Evolutionary conservation across 1,140 invertebrate genomes (phyloP).

Genomic region (Pseudachorutes palmiensis): DNA sequence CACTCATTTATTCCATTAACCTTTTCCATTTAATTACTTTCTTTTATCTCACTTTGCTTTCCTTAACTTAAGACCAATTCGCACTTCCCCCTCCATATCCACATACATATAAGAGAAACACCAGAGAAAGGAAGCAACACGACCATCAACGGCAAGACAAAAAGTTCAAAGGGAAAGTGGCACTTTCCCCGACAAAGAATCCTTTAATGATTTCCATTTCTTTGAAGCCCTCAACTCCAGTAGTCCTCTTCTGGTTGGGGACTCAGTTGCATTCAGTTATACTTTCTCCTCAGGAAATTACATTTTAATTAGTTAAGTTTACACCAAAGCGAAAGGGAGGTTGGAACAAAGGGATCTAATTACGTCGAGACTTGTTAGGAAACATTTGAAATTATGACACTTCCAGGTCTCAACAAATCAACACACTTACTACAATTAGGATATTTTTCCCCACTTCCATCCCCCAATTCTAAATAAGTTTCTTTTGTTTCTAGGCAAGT

Average conservation of each 20-base stretch:
- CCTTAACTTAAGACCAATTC: slow-evolving; percentile 5
- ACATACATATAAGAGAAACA: too few species aligned
- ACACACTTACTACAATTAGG: neutral
- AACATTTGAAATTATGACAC: neutral
- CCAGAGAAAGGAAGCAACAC: too few species aligned
- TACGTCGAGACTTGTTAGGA: neutral
- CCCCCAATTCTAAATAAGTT: neutral
- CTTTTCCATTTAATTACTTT: slow-evolving; percentile 13
- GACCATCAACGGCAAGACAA: neutral
- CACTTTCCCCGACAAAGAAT: neutral
- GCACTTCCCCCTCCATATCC: neutral
- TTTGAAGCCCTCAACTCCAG: neutral
- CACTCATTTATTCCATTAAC: slow-evolving; percentile 5
- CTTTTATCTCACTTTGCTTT: slow-evolving; percentile 9
- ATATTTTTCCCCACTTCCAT: neutral
- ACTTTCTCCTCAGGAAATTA: neutral
- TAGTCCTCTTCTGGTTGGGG: neutral
- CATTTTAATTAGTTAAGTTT: slow-evolving; percentile 6
- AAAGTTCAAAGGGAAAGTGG: slow-evolving; percentile 4
- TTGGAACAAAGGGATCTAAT: neutral
- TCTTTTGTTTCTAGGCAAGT: slow-evolving; percentile 40
- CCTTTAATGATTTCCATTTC: neutral
- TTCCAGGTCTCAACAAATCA: neutral
- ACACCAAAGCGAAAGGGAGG: neutral
- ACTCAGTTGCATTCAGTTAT: neutral